Evolutionary conservation across 2,113 vertebrate genomes (phyloP).

Genomic region (Calidris pygmaea): DNA sequence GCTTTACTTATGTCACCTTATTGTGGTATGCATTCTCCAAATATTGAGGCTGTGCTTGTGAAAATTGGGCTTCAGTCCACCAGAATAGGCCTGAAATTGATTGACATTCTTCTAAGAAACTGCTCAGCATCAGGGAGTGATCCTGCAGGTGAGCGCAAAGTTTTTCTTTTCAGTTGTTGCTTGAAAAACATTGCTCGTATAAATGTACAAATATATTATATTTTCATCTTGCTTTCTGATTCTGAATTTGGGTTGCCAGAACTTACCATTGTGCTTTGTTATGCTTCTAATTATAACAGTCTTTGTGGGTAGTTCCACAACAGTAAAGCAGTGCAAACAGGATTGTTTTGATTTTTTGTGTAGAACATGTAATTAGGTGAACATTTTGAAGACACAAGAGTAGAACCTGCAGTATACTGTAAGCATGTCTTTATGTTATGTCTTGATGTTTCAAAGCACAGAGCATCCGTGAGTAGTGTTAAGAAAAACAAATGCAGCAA

Average conservation of each 20-base stretch:
- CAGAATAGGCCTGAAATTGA: slow-evolving; percentile 92
- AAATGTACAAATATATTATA: background rate
- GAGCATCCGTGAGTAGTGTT: background rate
- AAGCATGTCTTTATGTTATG: background rate
- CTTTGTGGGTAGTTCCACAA: background rate
- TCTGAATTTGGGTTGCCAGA: background rate
- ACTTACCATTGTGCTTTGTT: background rate
- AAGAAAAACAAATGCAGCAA: background rate
- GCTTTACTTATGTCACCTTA: slow-evolving; percentile 97
- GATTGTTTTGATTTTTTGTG: background rate
- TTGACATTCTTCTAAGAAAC: slow-evolving; percentile 96
- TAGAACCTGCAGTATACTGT: background rate
- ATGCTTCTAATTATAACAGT: background rate
- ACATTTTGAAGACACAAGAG: background rate
- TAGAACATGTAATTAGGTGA: background rate
- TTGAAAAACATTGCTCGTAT: background rate
- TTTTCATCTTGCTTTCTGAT: background rate
- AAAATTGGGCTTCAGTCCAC: slow-evolving; percentile 98
- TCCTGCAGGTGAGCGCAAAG: slow-evolving; percentile 83
- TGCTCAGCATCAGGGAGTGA: slow-evolving; percentile 96
- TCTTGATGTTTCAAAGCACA: background rate
- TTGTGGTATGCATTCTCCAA: slow-evolving; percentile 98
- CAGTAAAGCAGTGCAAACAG: background rate
- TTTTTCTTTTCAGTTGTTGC: background rate
- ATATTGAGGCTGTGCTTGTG: slow-evolving; percentile 96